Percentiles rank a stretch among this genome's conserved stretches.
Conservation (phyloP, 2,888 invertebrate genomes). For the Andrena bicolor region DNA sequence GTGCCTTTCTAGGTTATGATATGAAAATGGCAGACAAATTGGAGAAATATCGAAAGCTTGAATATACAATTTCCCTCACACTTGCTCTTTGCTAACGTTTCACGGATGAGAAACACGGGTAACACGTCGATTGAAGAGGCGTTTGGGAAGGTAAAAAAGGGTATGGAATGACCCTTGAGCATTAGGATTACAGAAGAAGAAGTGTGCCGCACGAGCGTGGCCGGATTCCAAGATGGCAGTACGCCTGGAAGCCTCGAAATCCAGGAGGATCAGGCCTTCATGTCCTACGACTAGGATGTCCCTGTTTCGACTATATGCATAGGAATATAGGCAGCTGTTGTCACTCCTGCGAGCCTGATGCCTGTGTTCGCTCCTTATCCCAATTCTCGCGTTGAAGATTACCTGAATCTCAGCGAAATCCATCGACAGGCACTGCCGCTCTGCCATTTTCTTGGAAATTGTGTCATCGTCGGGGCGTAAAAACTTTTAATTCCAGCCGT, state of each 20-base stretch:
- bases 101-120: background rate
- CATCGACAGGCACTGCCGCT: constrained; percentile 16
- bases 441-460: constrained; percentile 22
- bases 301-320: background rate
- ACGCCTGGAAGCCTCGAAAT: constrained; percentile 72
- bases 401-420: constrained; percentile 40
- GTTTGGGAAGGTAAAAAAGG: constrained; percentile 80
- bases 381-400: constrained; percentile 66
- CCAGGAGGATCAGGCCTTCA: constrained; percentile 77
- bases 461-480: constrained; percentile 22
- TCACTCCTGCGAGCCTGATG: constrained; percentile 78
- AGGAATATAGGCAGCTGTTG: constrained; percentile 26
- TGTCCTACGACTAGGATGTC: constrained; percentile 57
- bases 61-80: background rate
- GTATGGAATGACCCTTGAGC: constrained; percentile 82
- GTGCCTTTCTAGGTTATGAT: no score
- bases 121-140: constrained; percentile 32
- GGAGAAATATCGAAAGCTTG: no score
- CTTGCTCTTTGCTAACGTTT: constrained; percentile 1
- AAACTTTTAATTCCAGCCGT: constrained; percentile 12
- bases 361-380: constrained; percentile 77
- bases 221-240: constrained; percentile 47
- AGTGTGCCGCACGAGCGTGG: constrained; percentile 44
- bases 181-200: constrained; percentile 80
- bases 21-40: no score